Base-by-base conservation (phyloP, 2,888 invertebrate species). In the Minunthozetes semirufus region DNA sequence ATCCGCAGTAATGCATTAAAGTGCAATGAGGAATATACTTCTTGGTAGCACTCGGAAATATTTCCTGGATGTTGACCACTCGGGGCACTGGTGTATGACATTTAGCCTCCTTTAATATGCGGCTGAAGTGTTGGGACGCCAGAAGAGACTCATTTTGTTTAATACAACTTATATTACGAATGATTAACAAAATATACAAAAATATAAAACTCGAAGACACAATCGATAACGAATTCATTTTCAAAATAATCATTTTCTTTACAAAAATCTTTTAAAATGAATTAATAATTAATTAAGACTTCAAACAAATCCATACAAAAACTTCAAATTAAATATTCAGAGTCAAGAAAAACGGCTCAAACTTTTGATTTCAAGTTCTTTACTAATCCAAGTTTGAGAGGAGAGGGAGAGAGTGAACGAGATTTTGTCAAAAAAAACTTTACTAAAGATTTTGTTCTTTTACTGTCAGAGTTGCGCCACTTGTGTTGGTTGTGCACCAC, bases 21-120 rank as follows among this genome's bases (percentile, higher is more conserved):
- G 75, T 75, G 46, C 75, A 75, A 46, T 75, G 75, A n/a, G 75
- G 75, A 17, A 75, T 72, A 48, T 75, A 75, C 25, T 75, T 75
- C 42, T 75, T 75, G 19, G 48, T 75, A 19, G 75, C 75, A 59
- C 61, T 72, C 38, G 75, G 75, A 27, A 72, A 68, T 19, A 75
- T 17, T 29, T 75, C 75, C 11, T 75, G 46, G 19, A 75, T 72
- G 50, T 75, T 71, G 33, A 75, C 56, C 25, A 75, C 72, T 38
- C 63, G 33, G 15, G 75, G 50, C n/a, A 73, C 22, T 17, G 75
- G 75, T n/a, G 19, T 11, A 17, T 70, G 70, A 48, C 74, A 74
- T 71, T 74, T 68, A n/a, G 74, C 74, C 25, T 56, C 68, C 50
- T 50, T 70, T 19, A 74, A 29, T n/a, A 74, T 70, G 8, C 74